A percentile compares a stretch with the other conserved stretches of the same genome.
Evolutionary conservation across 2,797 vertebrate species (phyloP).

Genomic region (Antennarius maculatus): DNA sequence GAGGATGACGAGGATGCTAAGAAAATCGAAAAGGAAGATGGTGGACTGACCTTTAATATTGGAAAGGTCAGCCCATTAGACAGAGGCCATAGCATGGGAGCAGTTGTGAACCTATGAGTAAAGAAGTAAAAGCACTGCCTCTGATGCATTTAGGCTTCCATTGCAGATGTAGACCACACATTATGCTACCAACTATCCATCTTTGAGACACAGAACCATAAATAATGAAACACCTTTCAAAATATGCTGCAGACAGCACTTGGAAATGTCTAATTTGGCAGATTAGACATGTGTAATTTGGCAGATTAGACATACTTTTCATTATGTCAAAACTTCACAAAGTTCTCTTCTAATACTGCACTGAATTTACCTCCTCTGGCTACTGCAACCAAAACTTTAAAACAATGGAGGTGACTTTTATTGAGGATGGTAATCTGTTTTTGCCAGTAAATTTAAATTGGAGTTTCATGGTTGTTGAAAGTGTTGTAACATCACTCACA

Average conservation of each 20-base stretch:
- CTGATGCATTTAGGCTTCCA: conserved; percentile 50
- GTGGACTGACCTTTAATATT: conserved; percentile 91
- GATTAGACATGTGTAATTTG: neutral
- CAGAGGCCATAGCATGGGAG: conserved; percentile 28
- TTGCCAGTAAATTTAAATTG: conserved; percentile 48
- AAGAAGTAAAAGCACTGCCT: conserved; percentile 40
- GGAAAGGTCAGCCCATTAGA: conserved; percentile 88
- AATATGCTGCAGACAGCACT: conserved; percentile 37
- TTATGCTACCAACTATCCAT: conserved; percentile 49
- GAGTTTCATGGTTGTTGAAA: conserved; percentile 31
- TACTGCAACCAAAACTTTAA: conserved; percentile 6
- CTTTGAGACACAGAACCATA: conserved; percentile 65
- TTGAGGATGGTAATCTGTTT: conserved; percentile 1
- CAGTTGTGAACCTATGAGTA: conserved; percentile 42
- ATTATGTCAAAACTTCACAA: conserved; percentile 43
- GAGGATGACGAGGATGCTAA: conserved; percentile 92
- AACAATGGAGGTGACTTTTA: neutral
- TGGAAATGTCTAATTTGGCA: conserved; percentile 8
- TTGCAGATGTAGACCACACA: conserved; percentile 30
- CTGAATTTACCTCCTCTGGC: conserved; percentile 51
- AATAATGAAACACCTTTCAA: conserved; percentile 52
- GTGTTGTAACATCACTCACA: conserved; percentile 24
- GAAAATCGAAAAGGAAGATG: conserved; percentile 85
- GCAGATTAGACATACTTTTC: conserved; percentile 9
- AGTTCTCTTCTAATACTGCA: conserved; percentile 38